Base-by-base conservation (phyloP, 2,888 invertebrate genomes). In the Luperina nickerlii region DNA sequence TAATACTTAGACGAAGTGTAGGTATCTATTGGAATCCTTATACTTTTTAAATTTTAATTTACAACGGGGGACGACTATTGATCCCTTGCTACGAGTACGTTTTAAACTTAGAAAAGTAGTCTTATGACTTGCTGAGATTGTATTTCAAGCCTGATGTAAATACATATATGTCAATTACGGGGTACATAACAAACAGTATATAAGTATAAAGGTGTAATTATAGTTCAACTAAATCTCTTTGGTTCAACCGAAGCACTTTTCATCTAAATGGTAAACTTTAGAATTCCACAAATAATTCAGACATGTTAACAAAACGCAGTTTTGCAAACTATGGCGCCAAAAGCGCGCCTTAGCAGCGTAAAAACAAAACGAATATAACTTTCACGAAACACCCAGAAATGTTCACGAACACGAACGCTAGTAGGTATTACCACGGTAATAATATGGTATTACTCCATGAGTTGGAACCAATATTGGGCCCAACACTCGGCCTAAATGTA, bases 331-430 rank as follows among this genome's bases (percentile, higher is more conserved):
- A 62, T 75, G 76, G 80, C 74, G 81, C 72, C 60, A 78, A 87
- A 75, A 77, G n/a, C 60, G 60, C 60, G 71, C 69, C 81, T 66
- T 63, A 65, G 45, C 68, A 70, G 69, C 42, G 77, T 81, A 81
- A 83, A 87, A 89, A 86, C 86, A 91, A 92, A 92, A 90, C 86
- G 89, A 91, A 92, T 88, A 86, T 91, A 91, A 94, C 91, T 92
- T 92, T 89, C 91, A 92, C 90, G 90, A 78, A 74, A 82, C 77
- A 71, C 67, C 67, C 67, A 88, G 92, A 94, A 94, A 94, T 94
- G 93, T 91, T 91, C 92, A 93, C 91, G 89, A 92, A 89, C 92
- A 93, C 91, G 89, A 92, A 89, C 90, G 89, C 89, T 83, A 68
- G 83, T 80, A 82, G 82, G 60, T 67, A 82, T 79, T 79, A 80